Conservation (phyloP, 2,113 vertebrate species). For the Hydrolagus affinis region DNA sequence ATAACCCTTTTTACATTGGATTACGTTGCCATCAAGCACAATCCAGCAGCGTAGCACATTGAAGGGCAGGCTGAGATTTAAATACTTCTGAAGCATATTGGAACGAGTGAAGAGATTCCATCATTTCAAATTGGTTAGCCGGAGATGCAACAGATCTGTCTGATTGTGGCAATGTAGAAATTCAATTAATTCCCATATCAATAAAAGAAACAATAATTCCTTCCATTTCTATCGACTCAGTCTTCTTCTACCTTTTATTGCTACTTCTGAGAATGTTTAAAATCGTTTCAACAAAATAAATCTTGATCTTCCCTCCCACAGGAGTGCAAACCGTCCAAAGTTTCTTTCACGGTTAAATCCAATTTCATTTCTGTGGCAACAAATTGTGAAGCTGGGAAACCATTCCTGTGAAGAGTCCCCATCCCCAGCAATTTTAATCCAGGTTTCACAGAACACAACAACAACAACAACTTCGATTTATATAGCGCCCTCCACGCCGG, state of each 20-base stretch:
- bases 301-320: neutral
- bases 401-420: neutral
- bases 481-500: no score
- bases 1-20: neutral
- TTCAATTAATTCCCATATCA: neutral
- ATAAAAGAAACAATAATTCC: neutral
- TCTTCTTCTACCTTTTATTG: neutral
- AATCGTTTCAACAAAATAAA: constrained; percentile 15
- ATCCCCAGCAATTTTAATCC: neutral
- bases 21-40: neutral
- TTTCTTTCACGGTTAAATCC: neutral
- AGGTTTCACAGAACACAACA: no score
- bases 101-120: neutral
- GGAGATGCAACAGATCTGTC: neutral
- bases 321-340: neutral
- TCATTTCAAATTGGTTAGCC: constrained; percentile 20
- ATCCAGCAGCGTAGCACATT: neutral
- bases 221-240: neutral
- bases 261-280: constrained; percentile 23
- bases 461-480: no score
- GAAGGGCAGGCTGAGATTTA: neutral
- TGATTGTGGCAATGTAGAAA: neutral
- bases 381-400: neutral
- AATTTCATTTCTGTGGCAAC: constrained; percentile 27
- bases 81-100: neutral